Evolutionary conservation across 2,888 invertebrate species (phyloP), one percentile per base, ranked within the genome.

Genomic region (Pristionchus arcanus): DNA sequence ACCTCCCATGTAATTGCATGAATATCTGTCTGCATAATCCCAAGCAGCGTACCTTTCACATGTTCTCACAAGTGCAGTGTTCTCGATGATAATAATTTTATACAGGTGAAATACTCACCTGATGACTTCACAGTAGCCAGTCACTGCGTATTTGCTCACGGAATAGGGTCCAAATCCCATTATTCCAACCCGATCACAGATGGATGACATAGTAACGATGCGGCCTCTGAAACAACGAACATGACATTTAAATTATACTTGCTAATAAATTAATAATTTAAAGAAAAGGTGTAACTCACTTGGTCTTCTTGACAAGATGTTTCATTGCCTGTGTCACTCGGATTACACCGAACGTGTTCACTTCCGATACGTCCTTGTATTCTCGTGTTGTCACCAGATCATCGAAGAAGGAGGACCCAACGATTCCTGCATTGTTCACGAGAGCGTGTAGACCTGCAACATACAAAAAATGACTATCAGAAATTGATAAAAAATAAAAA

Each of bases 281-380:
- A n/a, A n/a, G n/a, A n/a, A n/a, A n/a, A n/a, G n/a, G n/a, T 3
- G 15, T 25, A 9, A 71, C 77, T 86, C 66, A 94, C 94, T 89
- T 91, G 13, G 92, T 90, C 83, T 90, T 92, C 90, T 94, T 95
- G 85, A 94, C 85, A 19, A 94, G 90, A 74, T 92, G 91, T 83
- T 93, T 93, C 81, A 95, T 90, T 16, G 92, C 92, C 63, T 94
- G 92, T 9, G 94, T 94, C 7, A 93, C 92, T 74, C 93, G 91
- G 15, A 95, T 94, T 7, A 95, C 94, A 9, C 96, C 96, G 89
- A 93, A 94, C 9, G 95, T 90, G 91, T 96, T 96, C 59, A 93
- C 92, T 84, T 92, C 91, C 15, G 90, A 90, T 13, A 87, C 89
- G 71, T 90, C 49, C 21, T 81, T 85, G 92, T 95, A 96, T 84